Evolutionary conservation across 2,888 invertebrate species (phyloP), one percentile per base, ranked within the genome.

Genomic region (Plusia festucae): DNA sequence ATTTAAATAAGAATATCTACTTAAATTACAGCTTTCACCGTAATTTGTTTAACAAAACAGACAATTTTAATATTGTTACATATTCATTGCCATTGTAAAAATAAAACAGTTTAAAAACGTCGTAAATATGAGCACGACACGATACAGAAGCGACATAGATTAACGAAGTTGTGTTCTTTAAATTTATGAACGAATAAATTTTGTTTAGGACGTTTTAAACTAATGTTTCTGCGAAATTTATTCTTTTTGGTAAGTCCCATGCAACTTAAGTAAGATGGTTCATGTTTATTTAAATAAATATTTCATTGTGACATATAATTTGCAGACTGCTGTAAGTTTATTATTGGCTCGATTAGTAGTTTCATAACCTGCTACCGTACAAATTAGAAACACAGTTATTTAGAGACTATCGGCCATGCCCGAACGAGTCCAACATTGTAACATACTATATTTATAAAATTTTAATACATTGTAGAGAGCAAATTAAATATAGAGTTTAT

Each of bases 111-210:
- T 65, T 60, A 8, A 56, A 65, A 65, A n/a, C n/a, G n/a, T 59
- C 51, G 44, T 61, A 34, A 59, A 53, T 51, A n/a, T 22, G 52
- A 59, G 34, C 49, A 59, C 46, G 53, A 64, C 52, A 60, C 40
- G 58, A 44, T 24, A 27, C 34, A 60, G 27, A 32, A 49, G 44
- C 22, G 58, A 69, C 55, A 49, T 34, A 16, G 49, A 60, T 61
- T 57, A 70, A 70, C 65, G 65, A 49, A 53, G 27, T 64, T 51
- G 53, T 49, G 32, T 54, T 40, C 18, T 30, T 7, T 51, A 16
- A 60, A 75, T 73, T 73, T 74, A 73, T 58, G 57, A 55, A 18
- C 24, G 11, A 27, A 70, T 59, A 59, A 44, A 73, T 53, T 65
- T 11, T 34, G 32, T 49, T 61, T 53, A 59, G 56, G 56, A 58